phyloP scores from a whole-genome alignment of 1,140 invertebrate species.

The Orussus abietinus region DNA sequence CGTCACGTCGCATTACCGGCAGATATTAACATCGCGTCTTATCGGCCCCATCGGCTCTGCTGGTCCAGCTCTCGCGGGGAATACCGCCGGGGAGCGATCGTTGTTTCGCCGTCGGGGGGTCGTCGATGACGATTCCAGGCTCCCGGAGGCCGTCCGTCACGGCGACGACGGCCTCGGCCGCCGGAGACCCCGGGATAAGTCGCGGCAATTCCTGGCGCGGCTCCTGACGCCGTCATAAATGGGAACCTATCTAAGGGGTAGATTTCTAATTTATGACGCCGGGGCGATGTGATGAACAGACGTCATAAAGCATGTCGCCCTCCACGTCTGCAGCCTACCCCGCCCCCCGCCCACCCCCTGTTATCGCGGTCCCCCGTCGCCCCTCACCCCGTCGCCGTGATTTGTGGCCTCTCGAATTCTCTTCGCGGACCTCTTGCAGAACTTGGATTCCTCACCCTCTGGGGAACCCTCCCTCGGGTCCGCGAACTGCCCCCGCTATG shows the following conservation, averaged over 20 bases:
- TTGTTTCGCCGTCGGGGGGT: neutral
- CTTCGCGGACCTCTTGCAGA: slow-evolving; percentile 29
- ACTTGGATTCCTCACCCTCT: slow-evolving; percentile 19
- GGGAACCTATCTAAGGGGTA: slow-evolving; percentile 36
- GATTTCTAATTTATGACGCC: slow-evolving; percentile 55
- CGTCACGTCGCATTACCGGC: too few relatives aligned
- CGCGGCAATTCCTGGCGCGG: slow-evolving; percentile 14
- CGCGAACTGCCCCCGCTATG: neutral
- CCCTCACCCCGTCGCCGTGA: slow-evolving; percentile 27
- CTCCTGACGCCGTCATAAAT: slow-evolving; percentile 21
- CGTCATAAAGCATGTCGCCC: slow-evolving; percentile 49
- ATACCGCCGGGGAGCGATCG: too few relatives aligned
- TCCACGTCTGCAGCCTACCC: slow-evolving; percentile 22
- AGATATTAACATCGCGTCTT: too few relatives aligned
- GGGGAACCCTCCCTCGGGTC: neutral
- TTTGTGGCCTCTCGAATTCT: slow-evolving; percentile 39
- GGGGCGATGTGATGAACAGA: slow-evolving; percentile 55
- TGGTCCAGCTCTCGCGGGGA: too few relatives aligned
- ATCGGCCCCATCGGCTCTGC: too few relatives aligned
- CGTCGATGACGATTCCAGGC: too few relatives aligned
- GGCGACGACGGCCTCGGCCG: neutral
- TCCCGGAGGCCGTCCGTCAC: too few relatives aligned
- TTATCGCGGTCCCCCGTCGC: slow-evolving; percentile 29
- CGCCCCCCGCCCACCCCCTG: slow-evolving; percentile 29
- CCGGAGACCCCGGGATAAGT: slow-evolving; percentile 12